A percentile compares a stretch with the other conserved stretches of the same genome.
Conservation (phyloP, 2,888 invertebrate species). For the Abrostola triplasia region DNA sequence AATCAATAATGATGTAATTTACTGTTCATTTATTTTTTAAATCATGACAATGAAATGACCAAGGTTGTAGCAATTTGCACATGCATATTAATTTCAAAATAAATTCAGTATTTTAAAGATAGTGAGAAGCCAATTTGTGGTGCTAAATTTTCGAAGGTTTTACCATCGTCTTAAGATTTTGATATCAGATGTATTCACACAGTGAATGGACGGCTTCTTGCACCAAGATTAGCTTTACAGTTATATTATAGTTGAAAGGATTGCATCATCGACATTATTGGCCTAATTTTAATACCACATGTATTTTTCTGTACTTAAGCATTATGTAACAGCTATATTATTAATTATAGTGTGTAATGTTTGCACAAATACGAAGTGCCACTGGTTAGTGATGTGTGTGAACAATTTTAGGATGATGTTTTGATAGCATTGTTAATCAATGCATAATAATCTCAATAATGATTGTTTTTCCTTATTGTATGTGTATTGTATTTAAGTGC, state of each 20-base stretch:
- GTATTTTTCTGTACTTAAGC: slow-evolving; percentile 50
- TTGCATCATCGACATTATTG: slow-evolving; percentile 56
- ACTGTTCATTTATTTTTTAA: slow-evolving; percentile 44
- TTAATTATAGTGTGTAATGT: slow-evolving; percentile 56
- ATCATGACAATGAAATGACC: slow-evolving; percentile 43
- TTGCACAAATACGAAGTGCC: slow-evolving; percentile 68
- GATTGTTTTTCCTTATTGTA: slow-evolving; percentile 36
- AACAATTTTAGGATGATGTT: slow-evolving; percentile 22
- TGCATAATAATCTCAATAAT: slow-evolving; percentile 46
- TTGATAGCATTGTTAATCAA: slow-evolving; percentile 45
- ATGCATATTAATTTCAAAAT: slow-evolving; percentile 43
- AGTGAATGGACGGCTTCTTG: slow-evolving; percentile 75
- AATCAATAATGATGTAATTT: slow-evolving; percentile 22
- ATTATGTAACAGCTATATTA: slow-evolving; percentile 41
- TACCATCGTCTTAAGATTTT: slow-evolving; percentile 83
- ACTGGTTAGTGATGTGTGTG: slow-evolving; percentile 58
- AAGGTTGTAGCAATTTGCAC: slow-evolving; percentile 46
- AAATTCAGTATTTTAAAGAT: slow-evolving; percentile 71
- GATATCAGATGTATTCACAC: slow-evolving; percentile 74
- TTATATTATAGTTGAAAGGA: slow-evolving; percentile 43
- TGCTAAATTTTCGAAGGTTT: slow-evolving; percentile 87
- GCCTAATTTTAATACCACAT: slow-evolving; percentile 63
- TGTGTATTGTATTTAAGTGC: slow-evolving; percentile 49
- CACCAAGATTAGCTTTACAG: slow-evolving; percentile 50
- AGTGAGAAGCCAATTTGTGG: slow-evolving; percentile 85